Conservation (phyloP, 92 coral and sea anemone species). For the Porites lobata region DNA sequence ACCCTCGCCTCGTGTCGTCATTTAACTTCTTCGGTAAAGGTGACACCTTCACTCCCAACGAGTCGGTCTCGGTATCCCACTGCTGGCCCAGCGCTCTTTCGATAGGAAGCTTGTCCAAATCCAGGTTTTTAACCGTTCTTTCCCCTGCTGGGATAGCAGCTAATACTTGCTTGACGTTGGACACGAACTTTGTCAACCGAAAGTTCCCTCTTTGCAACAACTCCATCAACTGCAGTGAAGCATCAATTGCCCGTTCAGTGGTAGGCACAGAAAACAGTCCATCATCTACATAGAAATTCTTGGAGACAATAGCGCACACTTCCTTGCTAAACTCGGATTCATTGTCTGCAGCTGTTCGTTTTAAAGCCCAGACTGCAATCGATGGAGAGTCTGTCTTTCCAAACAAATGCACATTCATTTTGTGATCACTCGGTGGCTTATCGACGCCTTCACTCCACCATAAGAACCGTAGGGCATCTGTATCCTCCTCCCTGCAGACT, state of each 20-base stretch:
- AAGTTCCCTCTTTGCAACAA: too few species aligned
- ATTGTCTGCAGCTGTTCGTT: slow-evolving; percentile 33
- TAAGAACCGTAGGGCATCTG: too few species aligned
- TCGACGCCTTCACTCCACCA: too few species aligned
- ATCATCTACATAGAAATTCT: too few species aligned
- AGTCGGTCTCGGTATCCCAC: slow-evolving; percentile 59
- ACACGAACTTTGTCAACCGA: too few species aligned
- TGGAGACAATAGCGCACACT: slow-evolving; percentile 12
- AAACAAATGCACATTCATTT: slow-evolving; percentile 69
- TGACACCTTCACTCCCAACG: slow-evolving; percentile 40
- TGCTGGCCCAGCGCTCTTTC: slow-evolving; percentile 66
- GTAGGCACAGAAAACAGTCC: too few species aligned
- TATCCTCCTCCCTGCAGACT: too few species aligned
- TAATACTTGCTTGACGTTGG: too few species aligned
- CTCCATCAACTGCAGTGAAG: too few species aligned
- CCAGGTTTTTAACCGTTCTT: too few species aligned
- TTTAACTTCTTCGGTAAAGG: slow-evolving; percentile 19
- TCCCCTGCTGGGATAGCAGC: too few species aligned
- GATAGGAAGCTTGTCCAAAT: slow-evolving; percentile 52
- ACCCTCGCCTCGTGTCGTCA: slow-evolving; percentile 57
- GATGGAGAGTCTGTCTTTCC: slow-evolving; percentile 40
- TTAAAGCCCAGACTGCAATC: slow-evolving; percentile 28
- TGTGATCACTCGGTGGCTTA: slow-evolving; percentile 46
- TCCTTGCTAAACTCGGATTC: slow-evolving; percentile 11
- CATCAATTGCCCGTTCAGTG: too few species aligned